Base-by-base conservation (phyloP, 2,797 vertebrate genomes). In the Parauchenoglanis punctatus region DNA sequence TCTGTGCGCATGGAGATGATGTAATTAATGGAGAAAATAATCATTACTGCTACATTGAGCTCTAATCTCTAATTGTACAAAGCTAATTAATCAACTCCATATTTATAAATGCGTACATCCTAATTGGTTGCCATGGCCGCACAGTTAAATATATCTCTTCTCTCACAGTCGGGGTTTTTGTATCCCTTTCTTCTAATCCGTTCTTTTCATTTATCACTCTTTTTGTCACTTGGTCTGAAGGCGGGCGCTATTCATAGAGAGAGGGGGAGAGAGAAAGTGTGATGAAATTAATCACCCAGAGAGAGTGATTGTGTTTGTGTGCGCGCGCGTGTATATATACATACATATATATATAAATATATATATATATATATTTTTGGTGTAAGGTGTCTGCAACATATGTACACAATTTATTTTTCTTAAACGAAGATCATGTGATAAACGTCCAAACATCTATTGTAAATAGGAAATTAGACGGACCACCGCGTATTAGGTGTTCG, bases 371-470 rank as follows among this genome's bases (percentile, higher is more conserved):
- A 58, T 86, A 81, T 93, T 95, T 94, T 94, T 92, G 92, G 91
- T 94, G 94, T 96, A 92, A 93, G 91, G 93, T 95, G 91, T 95
- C 92, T 89, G 94, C 90, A 92, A 94, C 93, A 85, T 85, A 90
- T 92, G 92, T 95, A 93, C 92, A 93, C 93, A 93, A 93, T 94
- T 95, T 95, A 94, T 95, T 96, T 95, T 94, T 96, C 90, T 94
- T 91, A 93, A 95, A 94, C 54, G 67, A 80, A 28, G 76, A 67
- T 73, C 40, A 76, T 88, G 85, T 89, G 87, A 89, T 92, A 93
- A 94, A 93, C 93, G 91, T 94, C 92, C 92, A 94, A 95, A 95
- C 95, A 94, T 95, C 94, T 94, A 84, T 87, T 96, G 95, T 96
- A 96, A 95, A 96, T 96, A 95, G 86, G 54, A 61, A 44, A 35